Percentiles rank a stretch among this genome's conserved stretches.
phyloP scores from a whole-genome alignment of 2,113 vertebrate genomes.

The Malaclemys terrapin region DNA sequence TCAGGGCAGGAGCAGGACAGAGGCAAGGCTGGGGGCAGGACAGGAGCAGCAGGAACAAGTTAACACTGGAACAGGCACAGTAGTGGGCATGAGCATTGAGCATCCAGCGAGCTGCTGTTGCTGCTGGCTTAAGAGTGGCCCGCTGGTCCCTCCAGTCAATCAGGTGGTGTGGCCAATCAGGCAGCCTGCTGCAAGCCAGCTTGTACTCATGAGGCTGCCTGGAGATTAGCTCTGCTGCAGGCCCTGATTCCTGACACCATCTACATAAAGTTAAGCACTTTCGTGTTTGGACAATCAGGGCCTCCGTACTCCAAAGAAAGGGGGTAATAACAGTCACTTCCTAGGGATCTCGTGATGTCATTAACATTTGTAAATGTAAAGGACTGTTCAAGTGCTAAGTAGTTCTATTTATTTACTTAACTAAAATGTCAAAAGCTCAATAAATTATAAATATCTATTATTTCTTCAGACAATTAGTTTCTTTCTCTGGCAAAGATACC shows the following conservation, averaged over 20 bases:
- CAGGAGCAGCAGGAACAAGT: too few relatives aligned
- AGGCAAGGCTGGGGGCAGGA: too few relatives aligned
- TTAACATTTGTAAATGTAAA: not conserved
- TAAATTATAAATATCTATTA: not conserved
- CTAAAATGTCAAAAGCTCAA: not conserved
- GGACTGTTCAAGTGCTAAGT: not conserved
- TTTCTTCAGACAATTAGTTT: not conserved
- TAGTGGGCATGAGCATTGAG: not conserved
- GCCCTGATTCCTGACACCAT: not conserved
- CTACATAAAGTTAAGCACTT: not conserved
- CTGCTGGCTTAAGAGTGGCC: not conserved
- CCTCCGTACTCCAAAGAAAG: not conserved
- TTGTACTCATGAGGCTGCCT: not conserved
- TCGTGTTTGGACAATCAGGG: not conserved
- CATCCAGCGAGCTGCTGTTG: not conserved
- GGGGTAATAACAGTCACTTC: not conserved
- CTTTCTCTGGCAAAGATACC: slow-evolving; percentile 5
- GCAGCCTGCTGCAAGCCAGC: not conserved
- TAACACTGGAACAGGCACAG: not conserved
- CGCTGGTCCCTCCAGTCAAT: not conserved
- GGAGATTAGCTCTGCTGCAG: not conserved
- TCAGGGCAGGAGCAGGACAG: too few relatives aligned
- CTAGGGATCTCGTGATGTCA: not conserved
- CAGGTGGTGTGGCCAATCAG: not conserved
- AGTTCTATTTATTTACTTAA: not conserved